Evolutionary conservation across 2,888 invertebrate genomes (phyloP), one percentile per base, ranked within the genome.

Genomic region (Liodrosophila aerea): DNA sequence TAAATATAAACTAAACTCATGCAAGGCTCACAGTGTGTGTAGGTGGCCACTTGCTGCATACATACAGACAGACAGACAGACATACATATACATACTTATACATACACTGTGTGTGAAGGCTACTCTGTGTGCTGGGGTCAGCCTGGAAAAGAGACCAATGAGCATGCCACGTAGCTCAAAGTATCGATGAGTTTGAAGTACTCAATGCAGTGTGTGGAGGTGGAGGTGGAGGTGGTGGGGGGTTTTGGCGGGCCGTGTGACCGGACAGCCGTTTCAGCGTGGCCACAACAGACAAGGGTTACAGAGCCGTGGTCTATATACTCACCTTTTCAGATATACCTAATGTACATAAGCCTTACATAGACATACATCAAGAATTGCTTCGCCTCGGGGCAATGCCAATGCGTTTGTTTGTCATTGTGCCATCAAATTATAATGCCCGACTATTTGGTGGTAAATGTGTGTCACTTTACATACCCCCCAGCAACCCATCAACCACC

Each of bases 1-100:
- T 89, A 89, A 89, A 89, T 89, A 89, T 89, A 86, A 89, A 89
- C 89, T 89, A 88, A 89, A 86, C 77, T 73, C 83, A 80, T 77
- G 85, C 80, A 78, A 67, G 46, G 46, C 50, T 51, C 57, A 53
- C 62, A 68, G 64, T 71, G 29, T 74, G 53, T 71, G 70, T 73
- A 22, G 22, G 51, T 34, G 68, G 71, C 67, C 53, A 53, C 31
- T 66, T 58, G 52, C 54, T 45, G 27, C 15, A 51, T 49, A 60
- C 58, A 60, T 30, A 40, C 45, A 50, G 41, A 44, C 54, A 44
- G 44, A 31, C 44, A 15, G 18, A 29, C n/a, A 45, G 37, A 13
- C 9, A 30, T 50, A 22, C 29, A 30, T 29, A 22, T 29, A 36
- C 15, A 45, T 30, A n/a, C n/a, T n/a, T n/a, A n/a, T n/a, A n/a